Evolutionary conservation across 2,113 vertebrate genomes (phyloP), one percentile per base, ranked within the genome.

Genomic region (Ancistrus triradiatus): DNA sequence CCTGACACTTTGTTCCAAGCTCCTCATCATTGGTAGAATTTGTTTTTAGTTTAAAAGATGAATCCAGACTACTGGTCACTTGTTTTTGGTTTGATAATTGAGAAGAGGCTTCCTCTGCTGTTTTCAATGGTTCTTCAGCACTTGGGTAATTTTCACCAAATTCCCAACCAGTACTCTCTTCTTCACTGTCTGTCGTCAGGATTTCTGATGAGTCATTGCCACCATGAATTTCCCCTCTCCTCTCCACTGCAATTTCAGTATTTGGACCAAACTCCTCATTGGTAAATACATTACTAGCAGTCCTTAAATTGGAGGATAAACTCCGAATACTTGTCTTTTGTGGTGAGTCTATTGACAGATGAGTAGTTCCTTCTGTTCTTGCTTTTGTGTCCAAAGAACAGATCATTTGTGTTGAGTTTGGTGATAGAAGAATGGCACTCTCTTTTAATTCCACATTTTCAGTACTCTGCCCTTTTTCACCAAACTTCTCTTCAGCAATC

Each of bases 141-240:
- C 10, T 59, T 64, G 7, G n/a, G 11, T 6, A 21, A n/a, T 55
- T 57, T 17, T 63, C 59, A 67, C 33, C 25, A 13, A 21, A 24
- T 2, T 64, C 42, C 38, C 84, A 63, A 56, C 43, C 38, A 15
- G 14, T 17, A 2, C 4, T 28, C 7, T 27, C 28, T 31, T 31
- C 27, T 31, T 31, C 27, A n/a, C n/a, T n/a, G n/a, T n/a, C n/a
- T n/a, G n/a, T n/a, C n/a, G n/a, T n/a, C n/a, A n/a, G n/a, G n/a
- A n/a, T n/a, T n/a, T n/a, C n/a, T n/a, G n/a, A n/a, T n/a, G n/a
- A n/a, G n/a, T n/a, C n/a, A n/a, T n/a, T n/a, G n/a, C n/a, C n/a
- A n/a, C n/a, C n/a, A n/a, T n/a, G n/a, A n/a, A n/a, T n/a, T n/a
- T n/a, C n/a, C n/a, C n/a, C n/a, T n/a, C n/a, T n/a, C n/a, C n/a